Evolutionary conservation across 2,888 invertebrate genomes (phyloP).

Genomic region (Drosophila setosimentum): DNA sequence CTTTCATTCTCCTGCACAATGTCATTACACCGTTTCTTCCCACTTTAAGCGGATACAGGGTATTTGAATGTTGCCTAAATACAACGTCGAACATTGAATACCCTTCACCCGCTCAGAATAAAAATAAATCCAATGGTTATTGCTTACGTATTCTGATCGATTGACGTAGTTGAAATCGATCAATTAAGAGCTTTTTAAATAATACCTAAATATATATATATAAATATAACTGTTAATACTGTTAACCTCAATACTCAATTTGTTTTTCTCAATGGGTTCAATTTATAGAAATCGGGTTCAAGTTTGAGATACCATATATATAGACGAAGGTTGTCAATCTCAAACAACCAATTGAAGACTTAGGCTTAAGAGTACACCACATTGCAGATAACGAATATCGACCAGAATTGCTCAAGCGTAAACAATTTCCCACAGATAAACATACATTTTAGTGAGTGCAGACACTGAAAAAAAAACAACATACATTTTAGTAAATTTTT

Average conservation of each 20-base stretch:
- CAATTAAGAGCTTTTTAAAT: slow-evolving; percentile 64
- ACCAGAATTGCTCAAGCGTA: slow-evolving; percentile 30
- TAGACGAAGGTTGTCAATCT: slow-evolving; percentile 22
- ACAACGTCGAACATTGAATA: slow-evolving; percentile 30
- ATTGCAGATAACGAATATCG: slow-evolving; percentile 11
- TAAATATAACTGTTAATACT: slow-evolving; percentile 53
- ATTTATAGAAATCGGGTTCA: slow-evolving; percentile 64
- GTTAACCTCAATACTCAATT: slow-evolving; percentile 72
- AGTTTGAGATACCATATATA: slow-evolving; percentile 21
- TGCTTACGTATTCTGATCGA: slow-evolving; percentile 52
- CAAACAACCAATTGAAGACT: slow-evolving; percentile 29
- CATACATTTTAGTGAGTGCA: no score
- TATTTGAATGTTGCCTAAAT: slow-evolving; percentile 4
- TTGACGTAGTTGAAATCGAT: slow-evolving; percentile 48
- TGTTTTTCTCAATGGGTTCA: slow-evolving; percentile 51
- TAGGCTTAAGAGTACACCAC: background rate
- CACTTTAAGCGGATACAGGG: background rate
- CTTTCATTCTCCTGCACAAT: background rate
- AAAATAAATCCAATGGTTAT: slow-evolving; percentile 20
- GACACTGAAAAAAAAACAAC: background rate
- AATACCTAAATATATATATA: slow-evolving; percentile 18
- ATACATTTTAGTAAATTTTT: background rate
- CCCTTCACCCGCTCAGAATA: slow-evolving; percentile 18
- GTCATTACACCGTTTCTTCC: background rate
- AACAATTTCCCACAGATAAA: slow-evolving; percentile 31